Evolutionary conservation across 64 coral and sea anemone genomes (phyloP).

Genomic region (Porites lutea): DNA sequence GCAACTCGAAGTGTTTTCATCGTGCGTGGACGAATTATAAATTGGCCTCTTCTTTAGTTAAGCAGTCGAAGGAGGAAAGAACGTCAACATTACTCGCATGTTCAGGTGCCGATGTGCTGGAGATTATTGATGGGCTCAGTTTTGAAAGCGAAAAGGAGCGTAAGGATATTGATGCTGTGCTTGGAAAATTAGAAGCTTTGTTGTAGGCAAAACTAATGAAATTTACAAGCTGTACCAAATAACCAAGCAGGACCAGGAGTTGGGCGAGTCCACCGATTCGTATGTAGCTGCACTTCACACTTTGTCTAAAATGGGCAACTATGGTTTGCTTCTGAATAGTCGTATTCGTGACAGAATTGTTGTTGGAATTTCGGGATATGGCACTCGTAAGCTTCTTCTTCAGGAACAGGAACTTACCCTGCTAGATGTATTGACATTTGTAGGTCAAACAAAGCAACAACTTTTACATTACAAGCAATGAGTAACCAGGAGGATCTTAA

Average conservation of each 20-base stretch:
- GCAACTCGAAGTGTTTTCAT: conserved; percentile 54
- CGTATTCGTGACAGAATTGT: conserved; percentile 47
- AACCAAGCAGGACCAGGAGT: conserved; percentile 33
- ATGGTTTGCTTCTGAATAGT: conserved; percentile 27
- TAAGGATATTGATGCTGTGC: conserved; percentile 28
- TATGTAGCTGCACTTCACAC: conserved; percentile 42
- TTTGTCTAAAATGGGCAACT: conserved; percentile 37
- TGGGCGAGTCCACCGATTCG: conserved; percentile 32
- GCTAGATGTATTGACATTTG: conserved; percentile 25
- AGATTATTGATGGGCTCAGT: conserved; percentile 32
- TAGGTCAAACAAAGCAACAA: background rate
- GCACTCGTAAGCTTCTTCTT: conserved; percentile 29
- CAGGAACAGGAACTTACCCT: conserved; percentile 30
- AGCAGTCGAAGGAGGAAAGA: conserved; percentile 37
- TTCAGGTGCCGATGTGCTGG: conserved; percentile 16
- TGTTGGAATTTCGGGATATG: conserved; percentile 44
- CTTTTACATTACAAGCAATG: background rate
- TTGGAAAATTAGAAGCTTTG: conserved; percentile 35
- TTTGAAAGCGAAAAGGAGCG: conserved; percentile 3
- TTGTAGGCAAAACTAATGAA: conserved; percentile 50
- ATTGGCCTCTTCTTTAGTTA: conserved; percentile 1
- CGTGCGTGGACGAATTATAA: conserved; percentile 59
- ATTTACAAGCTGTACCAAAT: conserved; percentile 54
- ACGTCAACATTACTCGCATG: conserved; percentile 36
- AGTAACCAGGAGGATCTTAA: background rate